Evolutionary conservation across 1,140 invertebrate species (phyloP), one percentile per base, ranked within the genome.

Genomic region (Wasmannia auropunctata): DNA sequence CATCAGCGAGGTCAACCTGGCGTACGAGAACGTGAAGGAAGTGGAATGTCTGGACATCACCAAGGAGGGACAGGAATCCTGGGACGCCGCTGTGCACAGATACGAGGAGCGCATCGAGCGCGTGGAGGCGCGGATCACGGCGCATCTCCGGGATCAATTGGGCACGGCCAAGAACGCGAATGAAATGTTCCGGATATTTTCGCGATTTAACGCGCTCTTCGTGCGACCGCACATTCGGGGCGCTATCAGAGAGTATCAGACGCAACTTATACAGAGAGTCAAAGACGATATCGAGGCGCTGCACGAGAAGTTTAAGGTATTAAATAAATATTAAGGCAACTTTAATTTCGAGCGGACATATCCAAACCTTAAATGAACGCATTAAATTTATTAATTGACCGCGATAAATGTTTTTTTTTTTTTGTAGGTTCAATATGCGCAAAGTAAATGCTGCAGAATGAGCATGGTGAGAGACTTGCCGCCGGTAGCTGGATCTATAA

Each of bases 141-240:
- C 99, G 0, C 98, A 99, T 94, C 96, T 99, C 0, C 96, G 99
- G 72, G 99, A 99, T 95, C 99, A 99, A 93, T 96, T 99, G 1
- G 99, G 99, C 43, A 99, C 98, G 4, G 99, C 99, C 0, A 99
- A 99, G 95, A 99, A 99, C 96, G 99, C 99, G 22, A 99, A 99
- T 95, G 99, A 99, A 95, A 99, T 99, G 99, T 99, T 99, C 95
- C 96, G 98, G 49, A 99, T 99, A 91, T 99, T 99, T 95, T 99
- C 98, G 10, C 96, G 99, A 22, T 99, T 99, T 95, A 99, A 99
- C 95, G 99, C 99, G 0, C 95, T 99, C 19, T 99, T 99, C 96
- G 99, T 99, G 6, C 96, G 99, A 19, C 99, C 99, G 7, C 99
- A 99, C 95, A 99, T 99, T 92, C 96, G 99, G 84, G 99, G 99